Conservation (phyloP, 2,888 invertebrate species). For the Endomychus coccineus region DNA sequence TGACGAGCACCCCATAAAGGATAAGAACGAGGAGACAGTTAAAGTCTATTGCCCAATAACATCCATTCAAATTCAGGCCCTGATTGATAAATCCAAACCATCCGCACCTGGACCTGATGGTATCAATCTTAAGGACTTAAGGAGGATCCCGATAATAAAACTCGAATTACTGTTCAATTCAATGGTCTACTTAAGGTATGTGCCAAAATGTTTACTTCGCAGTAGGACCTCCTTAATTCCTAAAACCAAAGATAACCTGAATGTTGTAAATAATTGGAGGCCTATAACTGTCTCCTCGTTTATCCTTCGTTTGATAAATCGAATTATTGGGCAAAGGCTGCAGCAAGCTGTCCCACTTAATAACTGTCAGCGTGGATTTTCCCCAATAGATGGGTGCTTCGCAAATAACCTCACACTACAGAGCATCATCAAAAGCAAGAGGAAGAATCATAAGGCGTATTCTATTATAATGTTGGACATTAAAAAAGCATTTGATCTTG, state of each 20-base stretch:
- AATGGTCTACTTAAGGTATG: conserved; percentile 2
- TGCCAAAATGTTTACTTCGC: conserved; percentile 7
- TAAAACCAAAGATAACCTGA: conserved; percentile 12
- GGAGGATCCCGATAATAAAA: conserved; percentile 4
- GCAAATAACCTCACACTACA: conserved; percentile 18
- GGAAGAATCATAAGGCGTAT: conserved; percentile 8
- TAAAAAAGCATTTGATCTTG: conserved; percentile 22
- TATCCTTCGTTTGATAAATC: conserved; percentile 10
- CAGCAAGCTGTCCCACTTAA: neutral
- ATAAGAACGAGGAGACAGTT: neutral
- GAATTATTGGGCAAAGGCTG: conserved; percentile 10
- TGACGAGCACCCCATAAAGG: neutral
- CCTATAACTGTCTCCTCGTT: conserved; percentile 13
- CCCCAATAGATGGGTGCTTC: conserved; percentile 16
- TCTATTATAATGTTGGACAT: conserved; percentile 16
- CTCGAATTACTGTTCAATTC: conserved; percentile 10
- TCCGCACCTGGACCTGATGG: conserved; percentile 15
- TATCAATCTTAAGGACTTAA: conserved; percentile 7
- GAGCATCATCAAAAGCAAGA: conserved; percentile 9
- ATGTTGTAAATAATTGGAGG: neutral
- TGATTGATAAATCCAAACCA: neutral
- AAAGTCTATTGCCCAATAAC: neutral
- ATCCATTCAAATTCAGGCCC: neutral
- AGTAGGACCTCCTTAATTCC: conserved; percentile 16
- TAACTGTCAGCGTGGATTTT: conserved; percentile 19